Conservation (phyloP, 2,113 vertebrate genomes). For the Tragelaphus imberbis region DNA sequence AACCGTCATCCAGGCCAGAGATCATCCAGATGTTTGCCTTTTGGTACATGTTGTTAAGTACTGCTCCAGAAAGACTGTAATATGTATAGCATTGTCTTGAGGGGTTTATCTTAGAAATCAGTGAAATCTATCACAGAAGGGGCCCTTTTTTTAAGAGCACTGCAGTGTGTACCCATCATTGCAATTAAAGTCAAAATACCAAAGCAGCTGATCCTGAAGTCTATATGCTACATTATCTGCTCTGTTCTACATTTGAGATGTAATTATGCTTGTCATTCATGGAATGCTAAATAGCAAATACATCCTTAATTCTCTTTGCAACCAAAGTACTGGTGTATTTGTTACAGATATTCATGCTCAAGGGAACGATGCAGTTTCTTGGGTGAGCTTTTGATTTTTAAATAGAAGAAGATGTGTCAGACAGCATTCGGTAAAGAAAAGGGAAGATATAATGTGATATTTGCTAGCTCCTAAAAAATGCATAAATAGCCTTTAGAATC, state of each 20-base stretch:
- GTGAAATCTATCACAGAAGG: background rate
- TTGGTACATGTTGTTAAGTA: background rate
- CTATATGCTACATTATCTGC: background rate
- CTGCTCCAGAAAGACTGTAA: background rate
- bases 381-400: constrained; percentile 59
- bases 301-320: constrained; percentile 76
- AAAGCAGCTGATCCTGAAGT: background rate
- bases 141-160: background rate
- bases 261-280: constrained; percentile 62
- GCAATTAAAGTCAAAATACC: background rate
- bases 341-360: constrained; percentile 67
- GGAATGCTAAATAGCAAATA: constrained; percentile 74
- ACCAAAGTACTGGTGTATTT: constrained; percentile 72
- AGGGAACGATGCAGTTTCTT: constrained; percentile 67
- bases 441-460: constrained; percentile 18
- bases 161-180: background rate
- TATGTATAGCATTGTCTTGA: background rate
- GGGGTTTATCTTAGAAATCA: background rate
- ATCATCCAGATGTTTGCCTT: background rate
- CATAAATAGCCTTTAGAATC: background rate
- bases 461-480: constrained; percentile 39
- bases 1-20: background rate
- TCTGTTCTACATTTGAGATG: constrained; percentile 48
- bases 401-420: constrained; percentile 55
- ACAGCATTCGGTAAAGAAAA: constrained; percentile 48